Percentiles rank a stretch among this genome's conserved stretches.
These are phyloP conservation scores for Dicaeum eximium DNA, from an alignment of 2,113 vertebrate genomes.

Conservation along the genomic window DNA sequence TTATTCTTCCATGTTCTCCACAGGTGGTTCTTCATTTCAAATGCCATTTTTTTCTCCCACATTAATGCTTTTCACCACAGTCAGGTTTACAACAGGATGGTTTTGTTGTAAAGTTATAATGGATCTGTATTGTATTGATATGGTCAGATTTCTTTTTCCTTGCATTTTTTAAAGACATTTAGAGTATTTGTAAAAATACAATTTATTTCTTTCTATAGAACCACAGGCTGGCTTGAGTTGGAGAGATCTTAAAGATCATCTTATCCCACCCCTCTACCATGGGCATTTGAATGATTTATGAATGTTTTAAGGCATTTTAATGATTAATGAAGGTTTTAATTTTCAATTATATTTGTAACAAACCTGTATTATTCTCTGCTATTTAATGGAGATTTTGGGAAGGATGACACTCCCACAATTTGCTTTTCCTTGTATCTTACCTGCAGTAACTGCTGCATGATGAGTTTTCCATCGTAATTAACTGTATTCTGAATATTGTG, in stretches of 20 bases:
- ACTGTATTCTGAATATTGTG: too few relatives aligned
- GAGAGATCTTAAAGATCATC: background rate
- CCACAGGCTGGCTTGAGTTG: background rate
- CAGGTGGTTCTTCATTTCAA: background rate
- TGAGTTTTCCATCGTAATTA: background rate
- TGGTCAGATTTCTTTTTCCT: background rate
- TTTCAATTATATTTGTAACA: background rate
- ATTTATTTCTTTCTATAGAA: background rate
- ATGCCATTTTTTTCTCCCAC: background rate
- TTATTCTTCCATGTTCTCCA: background rate
- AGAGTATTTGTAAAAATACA: background rate
- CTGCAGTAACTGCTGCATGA: background rate
- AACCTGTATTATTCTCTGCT: background rate
- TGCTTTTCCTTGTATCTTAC: background rate
- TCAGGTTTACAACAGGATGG: background rate
- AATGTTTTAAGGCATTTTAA: background rate
- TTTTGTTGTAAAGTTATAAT: background rate
- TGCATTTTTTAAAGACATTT: background rate
- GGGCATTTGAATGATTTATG: background rate
- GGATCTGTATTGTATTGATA: background rate
- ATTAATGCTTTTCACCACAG: background rate
- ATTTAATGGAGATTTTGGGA: background rate
- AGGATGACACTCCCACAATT: background rate
- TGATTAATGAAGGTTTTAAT: background rate
- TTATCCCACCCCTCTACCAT: background rate